Evolutionary conservation across 2,797 vertebrate species (phyloP).

Genomic region (Emydoidea blandingii): DNA sequence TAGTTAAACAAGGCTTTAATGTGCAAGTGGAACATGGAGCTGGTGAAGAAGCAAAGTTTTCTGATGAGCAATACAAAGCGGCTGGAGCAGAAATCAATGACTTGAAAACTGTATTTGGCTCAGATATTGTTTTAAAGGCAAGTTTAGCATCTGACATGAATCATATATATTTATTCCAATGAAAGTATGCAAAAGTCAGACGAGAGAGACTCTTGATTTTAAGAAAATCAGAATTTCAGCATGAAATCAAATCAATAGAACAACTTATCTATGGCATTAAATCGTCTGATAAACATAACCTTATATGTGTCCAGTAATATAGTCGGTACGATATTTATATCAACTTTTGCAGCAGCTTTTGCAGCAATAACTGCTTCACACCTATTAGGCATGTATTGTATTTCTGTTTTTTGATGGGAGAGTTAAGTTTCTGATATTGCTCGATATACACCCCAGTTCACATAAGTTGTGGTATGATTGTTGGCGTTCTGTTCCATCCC

Average conservation of each 20-base stretch:
- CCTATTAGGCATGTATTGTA: neutral
- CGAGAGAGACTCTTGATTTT: neutral
- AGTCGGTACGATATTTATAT: neutral
- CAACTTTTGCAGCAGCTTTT: neutral
- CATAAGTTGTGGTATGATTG: neutral
- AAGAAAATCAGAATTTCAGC: neutral
- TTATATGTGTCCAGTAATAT: neutral
- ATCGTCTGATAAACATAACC: neutral
- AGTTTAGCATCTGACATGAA: neutral
- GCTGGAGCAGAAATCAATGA: conserved; percentile 79
- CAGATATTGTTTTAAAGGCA: conserved; percentile 85
- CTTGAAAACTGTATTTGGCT: conserved; percentile 76
- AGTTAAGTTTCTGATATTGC: neutral
- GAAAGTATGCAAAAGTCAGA: neutral
- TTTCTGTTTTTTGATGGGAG: neutral
- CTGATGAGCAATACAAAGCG: conserved; percentile 80
- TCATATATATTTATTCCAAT: neutral
- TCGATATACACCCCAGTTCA: neutral
- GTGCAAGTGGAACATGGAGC: conserved; percentile 83
- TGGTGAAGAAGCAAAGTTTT: conserved; percentile 83
- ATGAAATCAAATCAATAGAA: neutral
- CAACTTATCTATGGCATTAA: neutral
- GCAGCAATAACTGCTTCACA: neutral
- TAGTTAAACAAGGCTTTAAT: conserved; percentile 85
- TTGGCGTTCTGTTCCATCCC: neutral